Evolutionary conservation across 2,888 invertebrate genomes (phyloP).

Genomic region (Ormyrus labotus): DNA sequence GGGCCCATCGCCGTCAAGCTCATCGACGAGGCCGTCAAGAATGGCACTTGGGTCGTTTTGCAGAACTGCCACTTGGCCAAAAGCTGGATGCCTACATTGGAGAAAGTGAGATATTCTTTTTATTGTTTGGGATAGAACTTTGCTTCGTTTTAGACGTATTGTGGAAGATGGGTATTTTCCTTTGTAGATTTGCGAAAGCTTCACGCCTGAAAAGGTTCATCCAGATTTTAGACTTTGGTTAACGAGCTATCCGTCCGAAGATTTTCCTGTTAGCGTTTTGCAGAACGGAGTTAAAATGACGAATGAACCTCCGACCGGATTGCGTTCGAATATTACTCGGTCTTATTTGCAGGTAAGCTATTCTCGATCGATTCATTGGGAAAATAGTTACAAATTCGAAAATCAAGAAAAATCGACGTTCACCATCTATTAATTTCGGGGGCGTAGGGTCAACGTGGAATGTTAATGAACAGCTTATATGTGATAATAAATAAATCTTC

Average conservation of each 20-base stretch:
- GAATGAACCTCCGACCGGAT: conserved; percentile 94
- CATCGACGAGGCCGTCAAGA: conserved; percentile 89
- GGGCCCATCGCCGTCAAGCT: conserved; percentile 91
- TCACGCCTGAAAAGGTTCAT: conserved; percentile 88
- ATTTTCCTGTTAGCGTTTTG: conserved; percentile 93
- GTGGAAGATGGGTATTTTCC: not conserved
- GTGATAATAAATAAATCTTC: too few relatives aligned
- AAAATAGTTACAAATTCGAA: too few relatives aligned
- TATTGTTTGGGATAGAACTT: not conserved
- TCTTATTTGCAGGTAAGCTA: conserved; percentile 81
- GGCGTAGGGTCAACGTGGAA: too few relatives aligned
- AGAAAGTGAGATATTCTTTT: conserved; percentile 80
- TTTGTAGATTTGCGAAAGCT: conserved; percentile 87
- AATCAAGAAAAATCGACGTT: too few relatives aligned
- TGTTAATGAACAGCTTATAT: too few relatives aligned
- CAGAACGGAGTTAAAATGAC: conserved; percentile 98
- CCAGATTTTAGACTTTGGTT: conserved; percentile 96
- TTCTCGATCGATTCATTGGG: not conserved
- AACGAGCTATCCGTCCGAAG: conserved; percentile 92
- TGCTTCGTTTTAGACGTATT: conserved; percentile 1
- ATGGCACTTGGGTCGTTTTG: conserved; percentile 94
- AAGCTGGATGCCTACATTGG: conserved; percentile 94
- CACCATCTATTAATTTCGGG: too few relatives aligned
- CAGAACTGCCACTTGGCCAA: conserved; percentile 97
- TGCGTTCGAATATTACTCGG: conserved; percentile 88